Evolutionary conservation across 1,140 invertebrate genomes (phyloP).

Genomic region (Caenorhabditis briggsae): DNA sequence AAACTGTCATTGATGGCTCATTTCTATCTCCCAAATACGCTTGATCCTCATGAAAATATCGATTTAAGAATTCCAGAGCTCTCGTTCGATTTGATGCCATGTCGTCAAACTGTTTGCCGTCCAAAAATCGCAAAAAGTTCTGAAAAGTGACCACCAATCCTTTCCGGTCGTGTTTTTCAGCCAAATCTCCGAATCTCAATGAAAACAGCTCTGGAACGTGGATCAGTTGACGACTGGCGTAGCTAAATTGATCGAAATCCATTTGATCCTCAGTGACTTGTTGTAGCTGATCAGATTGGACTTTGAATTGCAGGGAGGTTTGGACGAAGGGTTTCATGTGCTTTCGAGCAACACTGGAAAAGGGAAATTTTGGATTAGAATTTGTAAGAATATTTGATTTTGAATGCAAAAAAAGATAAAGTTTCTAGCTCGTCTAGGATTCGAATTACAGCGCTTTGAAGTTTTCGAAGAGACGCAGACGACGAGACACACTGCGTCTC

Average conservation of each 20-base stretch:
- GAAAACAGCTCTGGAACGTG: conserved; percentile 45
- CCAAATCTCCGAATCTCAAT: conserved; percentile 1
- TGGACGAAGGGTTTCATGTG: conserved; percentile 78
- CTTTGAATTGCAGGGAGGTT: conserved; percentile 75
- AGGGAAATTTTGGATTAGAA: background rate
- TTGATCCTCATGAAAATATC: conserved; percentile 58
- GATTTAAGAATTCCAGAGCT: conserved; percentile 57
- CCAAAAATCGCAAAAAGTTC: conserved; percentile 64
- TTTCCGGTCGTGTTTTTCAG: conserved; percentile 54
- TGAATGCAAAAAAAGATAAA: too few relatives aligned
- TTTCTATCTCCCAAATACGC: background rate
- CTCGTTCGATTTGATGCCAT: conserved; percentile 60
- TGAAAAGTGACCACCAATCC: conserved; percentile 59
- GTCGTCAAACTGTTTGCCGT: conserved; percentile 64
- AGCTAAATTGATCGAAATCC: conserved; percentile 54
- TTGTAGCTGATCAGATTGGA: conserved; percentile 73
- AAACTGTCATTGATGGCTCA: conserved; percentile 48
- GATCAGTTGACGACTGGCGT: conserved; percentile 57
- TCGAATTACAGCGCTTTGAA: too few relatives aligned
- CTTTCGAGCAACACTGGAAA: conserved; percentile 72
- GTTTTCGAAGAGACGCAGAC: too few relatives aligned
- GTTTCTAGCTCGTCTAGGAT: too few relatives aligned
- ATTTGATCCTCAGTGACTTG: conserved; percentile 73
- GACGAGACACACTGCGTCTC: too few relatives aligned
- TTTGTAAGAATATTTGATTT: background rate